phyloP scores from a whole-genome alignment of 2,797 vertebrate species.

The Pygocentrus nattereri region DNA sequence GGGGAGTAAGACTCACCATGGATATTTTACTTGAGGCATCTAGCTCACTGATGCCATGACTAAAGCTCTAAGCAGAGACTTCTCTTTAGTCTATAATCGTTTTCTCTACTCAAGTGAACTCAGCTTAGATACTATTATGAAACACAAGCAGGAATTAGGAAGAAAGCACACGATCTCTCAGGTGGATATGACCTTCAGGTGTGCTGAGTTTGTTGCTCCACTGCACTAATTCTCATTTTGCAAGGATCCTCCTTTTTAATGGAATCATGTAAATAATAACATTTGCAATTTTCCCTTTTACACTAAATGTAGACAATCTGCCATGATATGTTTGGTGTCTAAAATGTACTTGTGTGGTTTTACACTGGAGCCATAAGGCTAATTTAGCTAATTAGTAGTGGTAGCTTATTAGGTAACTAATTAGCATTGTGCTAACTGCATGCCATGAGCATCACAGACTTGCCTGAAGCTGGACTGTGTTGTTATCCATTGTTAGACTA shows the following conservation, averaged over 20 bases:
- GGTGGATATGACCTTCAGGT: conserved; percentile 1
- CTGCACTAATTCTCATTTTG: not conserved
- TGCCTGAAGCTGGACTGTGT: not conserved
- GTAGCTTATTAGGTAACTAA: not conserved
- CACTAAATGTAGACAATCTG: not conserved
- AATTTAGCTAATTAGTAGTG: not conserved
- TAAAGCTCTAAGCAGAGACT: conserved; percentile 10
- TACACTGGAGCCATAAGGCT: not conserved
- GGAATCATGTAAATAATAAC: not conserved
- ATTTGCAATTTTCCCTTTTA: not conserved
- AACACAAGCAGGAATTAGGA: not conserved
- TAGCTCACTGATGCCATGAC: conserved; percentile 7
- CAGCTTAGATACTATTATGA: conserved; percentile 1
- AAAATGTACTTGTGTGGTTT: not conserved
- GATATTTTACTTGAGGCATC: conserved; percentile 39
- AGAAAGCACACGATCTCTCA: not conserved
- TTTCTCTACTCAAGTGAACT: conserved; percentile 1
- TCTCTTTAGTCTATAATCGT: not conserved
- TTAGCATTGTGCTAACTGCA: not conserved
- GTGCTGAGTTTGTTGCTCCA: not conserved
- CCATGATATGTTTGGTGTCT: not conserved
- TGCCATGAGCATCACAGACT: not conserved
- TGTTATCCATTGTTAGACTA: not conserved
- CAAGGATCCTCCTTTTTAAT: not conserved
- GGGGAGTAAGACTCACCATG: not conserved